Evolutionary conservation across 2,888 invertebrate genomes (phyloP).

Genomic region (Iselma pallidipennis): DNA sequence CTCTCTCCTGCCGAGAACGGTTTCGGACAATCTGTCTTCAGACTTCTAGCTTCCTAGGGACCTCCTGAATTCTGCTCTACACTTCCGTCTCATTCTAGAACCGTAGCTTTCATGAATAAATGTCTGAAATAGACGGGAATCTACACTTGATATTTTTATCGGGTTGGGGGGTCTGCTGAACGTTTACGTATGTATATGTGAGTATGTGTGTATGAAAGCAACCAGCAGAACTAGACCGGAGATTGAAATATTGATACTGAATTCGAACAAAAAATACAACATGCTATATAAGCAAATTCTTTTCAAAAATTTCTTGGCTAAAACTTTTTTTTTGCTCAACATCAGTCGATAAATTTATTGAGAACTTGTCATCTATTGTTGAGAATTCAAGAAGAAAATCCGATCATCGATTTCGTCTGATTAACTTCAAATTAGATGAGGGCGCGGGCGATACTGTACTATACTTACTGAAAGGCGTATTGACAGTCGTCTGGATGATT

Average conservation of each 20-base stretch:
- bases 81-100: constrained; percentile 30
- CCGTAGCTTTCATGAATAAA: constrained; percentile 25
- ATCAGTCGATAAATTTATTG: neutral
- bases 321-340: neutral
- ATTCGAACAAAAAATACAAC: constrained; percentile 14
- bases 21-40: constrained; percentile 38
- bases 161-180: constrained; percentile 28
- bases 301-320: neutral
- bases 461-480: constrained; percentile 12
- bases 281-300: constrained; percentile 17
- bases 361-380: neutral
- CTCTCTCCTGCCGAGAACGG: constrained; percentile 27
- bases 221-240: constrained; percentile 33
- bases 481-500: neutral
- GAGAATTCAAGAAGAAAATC: constrained; percentile 1
- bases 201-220: constrained; percentile 9
- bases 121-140: constrained; percentile 26
- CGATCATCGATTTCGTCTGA: constrained; percentile 5
- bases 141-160: constrained; percentile 31
- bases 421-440: constrained; percentile 10
- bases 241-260: constrained; percentile 38
- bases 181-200: constrained; percentile 30
- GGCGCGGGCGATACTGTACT: no score
- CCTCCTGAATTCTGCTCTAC: constrained; percentile 33
- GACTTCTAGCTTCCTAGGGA: constrained; percentile 27